Base-by-base conservation (phyloP, 2,113 vertebrate genomes). In the Pelobates fuscus region DNA sequence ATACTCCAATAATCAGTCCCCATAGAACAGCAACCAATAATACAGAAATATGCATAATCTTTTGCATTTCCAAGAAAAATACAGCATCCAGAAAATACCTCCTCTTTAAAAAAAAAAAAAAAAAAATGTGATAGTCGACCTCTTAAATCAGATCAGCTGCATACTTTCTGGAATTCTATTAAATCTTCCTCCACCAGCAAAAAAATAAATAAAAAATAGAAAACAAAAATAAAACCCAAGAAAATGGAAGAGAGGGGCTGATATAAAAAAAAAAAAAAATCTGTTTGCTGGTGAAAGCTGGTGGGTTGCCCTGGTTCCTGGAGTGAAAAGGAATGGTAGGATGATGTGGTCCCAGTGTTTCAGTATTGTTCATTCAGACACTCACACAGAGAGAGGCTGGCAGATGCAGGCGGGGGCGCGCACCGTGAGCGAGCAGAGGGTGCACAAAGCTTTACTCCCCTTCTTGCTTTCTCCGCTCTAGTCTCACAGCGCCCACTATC, bases 1-100 rank as follows among this genome's bases (percentile, higher is more conserved):
- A 92, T 80, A 91, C 95, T 85, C 94, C 93, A 65, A 92, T 90
- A 84, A 94, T 90, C 84, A 95, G 91, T 83, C 94, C 95, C 93
- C 93, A 95, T 79, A 96, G 89, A 83, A 95, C 91, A 84, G 94
- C 89, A 82, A 93, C 90, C 75, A 95, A 85, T 77, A 93, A 91
- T 81, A 93, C 84, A 90, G 92, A 91, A 89, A 94, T 89, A 93
- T 91, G 92, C 91, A 93, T 93, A 87, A 93, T 94, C 90, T 94
- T 95, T 88, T 93, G 94, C 95, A 97, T 98, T 92, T 95, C 94
- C 94, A 91, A 89, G 89, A 88, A 83, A 88, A 89, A 88, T 79
- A 81, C 91, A 91, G 89, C 93, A 92, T 95, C 93, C 93, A 92
- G 86, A 86, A 84, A 88, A 86, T 73, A 81, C 70, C 83, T 71